Evolutionary conservation across 2,888 invertebrate species (phyloP).

Genomic region (Xestia sexstrigata): DNA sequence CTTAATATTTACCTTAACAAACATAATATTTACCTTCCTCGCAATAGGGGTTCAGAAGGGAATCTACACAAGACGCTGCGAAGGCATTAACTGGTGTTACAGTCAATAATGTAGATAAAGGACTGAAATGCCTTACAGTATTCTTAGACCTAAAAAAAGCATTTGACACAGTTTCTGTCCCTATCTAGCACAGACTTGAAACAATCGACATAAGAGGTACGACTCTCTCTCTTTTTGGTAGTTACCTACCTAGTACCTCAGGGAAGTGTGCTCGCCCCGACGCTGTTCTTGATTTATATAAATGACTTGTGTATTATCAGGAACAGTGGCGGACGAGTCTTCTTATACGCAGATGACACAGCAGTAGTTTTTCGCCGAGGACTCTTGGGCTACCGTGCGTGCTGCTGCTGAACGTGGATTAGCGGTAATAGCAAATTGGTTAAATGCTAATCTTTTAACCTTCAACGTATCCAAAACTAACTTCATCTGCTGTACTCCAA

Average conservation of each 20-base stretch:
- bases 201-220: too few species aligned
- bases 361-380: background rate
- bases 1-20: too few species aligned
- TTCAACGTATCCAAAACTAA: background rate
- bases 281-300: background rate
- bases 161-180: too few species aligned
- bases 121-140: too few species aligned
- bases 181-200: too few species aligned
- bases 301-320: background rate
- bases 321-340: conserved; percentile 2
- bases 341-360: conserved; percentile 5
- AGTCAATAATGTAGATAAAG: too few species aligned
- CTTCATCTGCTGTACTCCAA: background rate
- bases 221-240: too few species aligned
- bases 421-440: background rate
- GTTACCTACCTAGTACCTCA: background rate
- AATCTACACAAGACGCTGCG: too few species aligned
- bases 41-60: too few species aligned
- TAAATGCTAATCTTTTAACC: background rate
- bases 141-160: background rate
- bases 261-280: background rate
- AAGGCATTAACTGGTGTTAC: too few species aligned
- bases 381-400: background rate
- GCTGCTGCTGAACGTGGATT: background rate
- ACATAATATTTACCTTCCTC: too few species aligned